Evolutionary conservation across 1,140 invertebrate genomes (phyloP).

Genomic region (Arctopsyche grandis): DNA sequence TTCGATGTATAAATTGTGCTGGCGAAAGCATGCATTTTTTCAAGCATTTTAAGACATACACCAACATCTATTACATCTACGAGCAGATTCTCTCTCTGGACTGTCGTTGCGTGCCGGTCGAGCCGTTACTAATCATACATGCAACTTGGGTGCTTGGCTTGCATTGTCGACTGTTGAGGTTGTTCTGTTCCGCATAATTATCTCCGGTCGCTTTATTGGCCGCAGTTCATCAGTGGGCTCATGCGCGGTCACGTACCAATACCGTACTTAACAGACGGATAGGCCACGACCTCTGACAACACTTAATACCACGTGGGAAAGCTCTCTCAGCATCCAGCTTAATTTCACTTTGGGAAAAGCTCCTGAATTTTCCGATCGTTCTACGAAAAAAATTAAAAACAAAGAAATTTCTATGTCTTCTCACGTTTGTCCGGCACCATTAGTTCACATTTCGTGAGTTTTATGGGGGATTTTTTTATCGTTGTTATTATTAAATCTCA

Average conservation of each 20-base stretch:
- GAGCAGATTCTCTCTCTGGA: too few relatives aligned
- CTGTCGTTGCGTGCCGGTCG: neutral
- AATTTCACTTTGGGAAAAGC: neutral
- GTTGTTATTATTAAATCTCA: conserved; percentile 9
- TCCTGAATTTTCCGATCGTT: too few relatives aligned
- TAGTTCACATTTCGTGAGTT: too few relatives aligned
- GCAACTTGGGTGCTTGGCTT: conserved; percentile 16
- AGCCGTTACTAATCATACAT: conserved; percentile 43
- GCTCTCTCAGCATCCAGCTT: neutral
- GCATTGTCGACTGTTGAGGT: conserved; percentile 10
- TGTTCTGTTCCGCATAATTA: conserved; percentile 49
- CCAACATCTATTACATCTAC: too few relatives aligned
- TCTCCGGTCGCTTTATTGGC: conserved; percentile 42
- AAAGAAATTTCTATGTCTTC: too few relatives aligned
- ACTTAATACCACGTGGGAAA: conserved; percentile 6
- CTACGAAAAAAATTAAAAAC: too few relatives aligned
- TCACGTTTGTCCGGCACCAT: too few relatives aligned
- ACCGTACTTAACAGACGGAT: neutral
- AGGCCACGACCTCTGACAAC: neutral
- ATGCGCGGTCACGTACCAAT: conserved; percentile 47
- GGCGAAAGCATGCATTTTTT: too few relatives aligned
- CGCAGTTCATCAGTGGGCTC: conserved; percentile 38
- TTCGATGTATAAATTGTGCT: too few relatives aligned
- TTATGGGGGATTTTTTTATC: neutral
- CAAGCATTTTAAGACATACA: too few relatives aligned